Conservation (phyloP, 2,113 vertebrate species). For the Thalassarche chlororhynchos region DNA sequence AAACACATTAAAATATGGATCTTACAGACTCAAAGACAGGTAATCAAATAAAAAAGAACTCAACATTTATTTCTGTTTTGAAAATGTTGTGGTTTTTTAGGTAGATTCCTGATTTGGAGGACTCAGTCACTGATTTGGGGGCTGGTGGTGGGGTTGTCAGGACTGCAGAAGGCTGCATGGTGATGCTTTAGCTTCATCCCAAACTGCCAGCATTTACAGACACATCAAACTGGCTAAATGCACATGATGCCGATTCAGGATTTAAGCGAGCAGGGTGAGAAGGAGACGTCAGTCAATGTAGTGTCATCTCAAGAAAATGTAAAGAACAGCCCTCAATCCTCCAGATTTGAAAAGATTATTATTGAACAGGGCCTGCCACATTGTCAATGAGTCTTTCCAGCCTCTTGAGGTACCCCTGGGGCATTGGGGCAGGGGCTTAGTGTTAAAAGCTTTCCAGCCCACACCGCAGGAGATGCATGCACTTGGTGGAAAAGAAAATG, state of each 20-base stretch:
- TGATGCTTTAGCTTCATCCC: background rate
- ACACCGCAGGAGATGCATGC: background rate
- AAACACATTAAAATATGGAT: background rate
- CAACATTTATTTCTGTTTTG: background rate
- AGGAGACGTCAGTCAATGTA: background rate
- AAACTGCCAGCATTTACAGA: background rate
- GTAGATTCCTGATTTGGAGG: background rate
- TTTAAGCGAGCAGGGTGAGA: background rate
- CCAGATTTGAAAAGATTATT: background rate
- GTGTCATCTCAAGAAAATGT: background rate
- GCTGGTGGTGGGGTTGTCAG: background rate
- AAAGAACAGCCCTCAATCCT: background rate
- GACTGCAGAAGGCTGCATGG: background rate
- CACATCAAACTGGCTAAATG: background rate
- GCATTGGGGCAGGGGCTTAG: background rate
- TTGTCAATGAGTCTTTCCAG: background rate
- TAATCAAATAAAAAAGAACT: background rate
- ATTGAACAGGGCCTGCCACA: background rate
- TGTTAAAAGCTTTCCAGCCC: background rate
- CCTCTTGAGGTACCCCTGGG: background rate
- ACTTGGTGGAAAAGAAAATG: background rate
- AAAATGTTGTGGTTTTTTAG: accelerated
- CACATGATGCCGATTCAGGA: background rate
- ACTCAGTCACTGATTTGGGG: background rate
- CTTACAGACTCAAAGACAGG: background rate